Evolutionary conservation across 2,797 vertebrate genomes (phyloP).

Genomic region (Pipistrellus pygmaeus): DNA sequence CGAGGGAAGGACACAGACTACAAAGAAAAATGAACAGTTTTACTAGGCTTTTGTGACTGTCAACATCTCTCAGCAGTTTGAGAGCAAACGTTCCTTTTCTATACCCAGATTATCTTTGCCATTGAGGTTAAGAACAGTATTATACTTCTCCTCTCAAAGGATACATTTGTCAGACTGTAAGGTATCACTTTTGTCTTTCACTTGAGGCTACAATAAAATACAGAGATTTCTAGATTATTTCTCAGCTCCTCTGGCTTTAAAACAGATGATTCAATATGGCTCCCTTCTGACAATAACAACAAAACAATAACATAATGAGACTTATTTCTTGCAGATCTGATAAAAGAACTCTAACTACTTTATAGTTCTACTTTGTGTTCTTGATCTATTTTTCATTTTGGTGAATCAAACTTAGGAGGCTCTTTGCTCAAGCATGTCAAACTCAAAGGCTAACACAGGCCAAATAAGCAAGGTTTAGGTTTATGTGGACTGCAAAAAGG

Average conservation of each 20-base stretch:
- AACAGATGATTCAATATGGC: background rate
- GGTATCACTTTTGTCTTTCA: constrained; percentile 25
- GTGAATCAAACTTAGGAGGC: background rate
- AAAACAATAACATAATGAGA: constrained; percentile 50
- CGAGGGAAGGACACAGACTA: background rate
- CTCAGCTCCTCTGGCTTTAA: constrained; percentile 45
- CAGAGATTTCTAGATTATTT: constrained; percentile 31
- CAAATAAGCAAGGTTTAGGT: no score
- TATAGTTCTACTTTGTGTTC: background rate
- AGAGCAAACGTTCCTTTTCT: background rate
- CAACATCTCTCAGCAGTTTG: constrained; percentile 9
- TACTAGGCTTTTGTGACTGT: background rate
- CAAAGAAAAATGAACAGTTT: constrained; percentile 5
- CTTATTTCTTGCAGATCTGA: constrained; percentile 40
- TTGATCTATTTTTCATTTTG: constrained; percentile 1
- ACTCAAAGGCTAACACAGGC: no score
- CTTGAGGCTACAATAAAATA: constrained; percentile 35
- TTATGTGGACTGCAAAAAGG: no score
- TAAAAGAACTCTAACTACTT: background rate
- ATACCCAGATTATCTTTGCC: constrained; percentile 37
- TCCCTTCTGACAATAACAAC: constrained; percentile 35
- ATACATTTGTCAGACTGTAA: constrained; percentile 52
- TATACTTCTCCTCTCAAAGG: constrained; percentile 16
- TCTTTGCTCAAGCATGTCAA: background rate
- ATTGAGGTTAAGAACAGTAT: constrained; percentile 49